Conservation (phyloP, 2,113 vertebrate species). For the Gambusia affinis region DNA sequence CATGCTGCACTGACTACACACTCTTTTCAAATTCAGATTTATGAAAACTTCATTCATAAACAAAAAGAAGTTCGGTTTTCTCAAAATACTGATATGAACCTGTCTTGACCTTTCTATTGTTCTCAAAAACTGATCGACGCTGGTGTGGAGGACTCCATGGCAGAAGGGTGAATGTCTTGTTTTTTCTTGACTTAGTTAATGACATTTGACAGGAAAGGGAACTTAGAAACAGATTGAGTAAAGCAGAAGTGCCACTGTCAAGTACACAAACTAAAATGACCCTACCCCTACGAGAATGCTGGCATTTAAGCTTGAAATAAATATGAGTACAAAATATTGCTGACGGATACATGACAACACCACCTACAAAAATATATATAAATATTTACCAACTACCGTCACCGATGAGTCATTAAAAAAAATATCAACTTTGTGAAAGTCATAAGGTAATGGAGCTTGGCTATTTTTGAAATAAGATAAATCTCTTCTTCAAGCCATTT, state of each 20-base stretch:
- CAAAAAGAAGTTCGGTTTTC: too few species aligned
- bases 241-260: conserved; percentile 52
- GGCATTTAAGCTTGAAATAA: conserved; percentile 2
- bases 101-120: too few species aligned
- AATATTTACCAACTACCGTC: not conserved
- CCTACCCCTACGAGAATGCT: not conserved
- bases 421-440: not conserved
- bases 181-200: conserved; percentile 16
- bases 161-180: not conserved
- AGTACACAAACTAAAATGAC: conserved; percentile 35
- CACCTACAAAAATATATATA: not conserved
- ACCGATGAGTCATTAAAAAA: not conserved
- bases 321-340: not conserved
- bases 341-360: not conserved
- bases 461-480: not conserved
- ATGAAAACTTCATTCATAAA: too few species aligned
- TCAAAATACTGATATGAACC: too few species aligned
- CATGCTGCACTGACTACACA: too few species aligned
- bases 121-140: not conserved
- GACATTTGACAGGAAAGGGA: conserved; percentile 50
- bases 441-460: not conserved
- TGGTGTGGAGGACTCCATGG: not conserved
- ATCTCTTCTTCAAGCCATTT: too few species aligned
- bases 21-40: too few species aligned
- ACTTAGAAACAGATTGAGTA: conserved; percentile 37